phyloP scores from a whole-genome alignment of 2,888 invertebrate species.

The Acleris laterana region DNA sequence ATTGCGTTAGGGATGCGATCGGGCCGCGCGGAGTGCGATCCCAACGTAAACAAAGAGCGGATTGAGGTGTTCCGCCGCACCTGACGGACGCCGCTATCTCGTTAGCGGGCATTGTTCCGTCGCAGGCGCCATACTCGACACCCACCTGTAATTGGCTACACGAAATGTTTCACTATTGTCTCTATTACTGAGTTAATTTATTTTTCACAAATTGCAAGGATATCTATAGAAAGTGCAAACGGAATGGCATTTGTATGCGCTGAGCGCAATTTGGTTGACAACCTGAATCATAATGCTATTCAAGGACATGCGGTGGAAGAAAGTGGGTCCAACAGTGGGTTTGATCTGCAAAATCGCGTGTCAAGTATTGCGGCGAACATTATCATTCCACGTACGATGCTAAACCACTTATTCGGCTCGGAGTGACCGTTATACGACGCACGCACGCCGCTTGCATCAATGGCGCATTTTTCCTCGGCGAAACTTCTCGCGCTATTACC shows the following conservation, averaged over 20 bases:
- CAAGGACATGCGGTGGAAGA: constrained; percentile 70
- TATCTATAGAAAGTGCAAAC: constrained; percentile 3
- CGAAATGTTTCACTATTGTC: constrained; percentile 45
- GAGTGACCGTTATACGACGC: constrained; percentile 78
- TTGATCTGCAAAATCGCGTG: constrained; percentile 65
- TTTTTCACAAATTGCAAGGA: constrained; percentile 28
- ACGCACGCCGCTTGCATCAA: constrained; percentile 81
- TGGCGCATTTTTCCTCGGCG: constrained; percentile 81
- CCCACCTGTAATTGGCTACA: constrained; percentile 49
- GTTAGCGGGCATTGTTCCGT: constrained; percentile 66
- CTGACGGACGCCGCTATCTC: constrained; percentile 62
- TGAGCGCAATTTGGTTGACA: background rate
- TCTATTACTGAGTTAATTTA: constrained; percentile 39
- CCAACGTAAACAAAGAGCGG: constrained; percentile 71
- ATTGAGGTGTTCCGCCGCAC: constrained; percentile 68
- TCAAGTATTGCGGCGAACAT: constrained; percentile 72
- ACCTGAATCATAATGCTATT: constrained; percentile 41
- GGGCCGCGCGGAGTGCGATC: constrained; percentile 58
- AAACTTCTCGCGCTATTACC: constrained; percentile 80
- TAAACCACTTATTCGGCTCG: constrained; percentile 82
- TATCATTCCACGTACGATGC: constrained; percentile 79
- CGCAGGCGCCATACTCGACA: constrained; percentile 48
- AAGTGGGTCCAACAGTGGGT: constrained; percentile 59
- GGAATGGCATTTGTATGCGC: background rate
- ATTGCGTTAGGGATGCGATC: constrained; percentile 78